Evolutionary conservation across 2,113 vertebrate species (phyloP), one percentile per base, ranked within the genome.

Genomic region (Phrynosoma platyrhinos): DNA sequence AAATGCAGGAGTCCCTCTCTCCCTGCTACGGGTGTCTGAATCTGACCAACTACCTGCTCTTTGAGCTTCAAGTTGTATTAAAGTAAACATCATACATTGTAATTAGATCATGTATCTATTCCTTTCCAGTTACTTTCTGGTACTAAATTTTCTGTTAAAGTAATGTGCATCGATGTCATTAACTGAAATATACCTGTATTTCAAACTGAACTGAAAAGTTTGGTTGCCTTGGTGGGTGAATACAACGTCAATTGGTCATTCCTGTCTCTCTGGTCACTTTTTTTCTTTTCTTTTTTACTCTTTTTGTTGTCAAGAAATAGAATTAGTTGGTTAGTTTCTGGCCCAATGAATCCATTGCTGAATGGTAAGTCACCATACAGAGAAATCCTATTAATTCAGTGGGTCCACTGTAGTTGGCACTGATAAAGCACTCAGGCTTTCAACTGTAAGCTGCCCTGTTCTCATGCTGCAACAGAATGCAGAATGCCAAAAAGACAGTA

Each of bases 21-120:
- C 0, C 0, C 83, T 81, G 2, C 72, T 90, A 3, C 20, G 66
- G 3, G 6, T 1, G 62, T 66, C 55, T 36, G 21, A 55, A 68
- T 72, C 68, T 47, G 23, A 21, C 85, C 66, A 71, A 25, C 42
- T 69, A 8, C n/a, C 25, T 20, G 21, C n/a, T n/a, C 16, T 75
- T 36, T 85, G 64, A 82, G 64, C 78, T 2, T 68, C 40, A n/a
- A 72, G 72, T 20, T 42, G 83, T 0, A 8, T 0, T 25, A 55
- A 79, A 80, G 47, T 77, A 68, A 88, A 91, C 14, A 14, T 58
- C 83, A 62, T 84, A 0, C 1, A 12, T 52, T 87, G 14, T 3
- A 83, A 32, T 25, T 18, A 79, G 62, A 42, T 71, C 83, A 42
- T 76, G 36, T 1, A 30, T 89, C 82, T 58, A 27, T 2, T 52